Conservation (phyloP, 1,140 invertebrate genomes). For the Cyclina sinensis region DNA sequence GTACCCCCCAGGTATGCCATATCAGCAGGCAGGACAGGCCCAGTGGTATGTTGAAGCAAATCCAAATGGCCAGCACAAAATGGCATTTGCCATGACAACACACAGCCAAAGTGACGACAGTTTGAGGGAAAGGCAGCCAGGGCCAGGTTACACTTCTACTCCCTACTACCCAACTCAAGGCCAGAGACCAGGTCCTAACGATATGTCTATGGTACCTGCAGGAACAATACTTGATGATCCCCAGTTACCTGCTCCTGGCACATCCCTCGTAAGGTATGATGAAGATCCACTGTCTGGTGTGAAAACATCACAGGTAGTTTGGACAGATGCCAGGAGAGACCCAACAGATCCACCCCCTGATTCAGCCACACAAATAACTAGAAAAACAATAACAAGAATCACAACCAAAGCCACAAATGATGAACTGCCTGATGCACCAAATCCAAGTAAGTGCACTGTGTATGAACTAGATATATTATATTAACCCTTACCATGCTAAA, state of each 20-base stretch:
- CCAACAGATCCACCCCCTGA: conserved; percentile 62
- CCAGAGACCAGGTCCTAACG: conserved; percentile 1
- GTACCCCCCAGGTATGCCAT: conserved; percentile 37
- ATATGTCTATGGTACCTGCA: conserved; percentile 60
- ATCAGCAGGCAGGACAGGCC: conserved; percentile 64
- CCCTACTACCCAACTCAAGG: conserved; percentile 18
- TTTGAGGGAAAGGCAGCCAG: neutral
- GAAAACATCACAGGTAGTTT: conserved; percentile 63
- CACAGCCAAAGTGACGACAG: conserved; percentile 56
- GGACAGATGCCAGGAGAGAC: conserved; percentile 54
- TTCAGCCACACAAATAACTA: conserved; percentile 54
- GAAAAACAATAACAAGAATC: conserved; percentile 66
- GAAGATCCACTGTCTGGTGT: conserved; percentile 61
- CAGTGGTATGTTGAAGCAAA: conserved; percentile 64
- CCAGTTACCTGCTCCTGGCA: conserved; percentile 48
- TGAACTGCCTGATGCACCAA: conserved; percentile 59
- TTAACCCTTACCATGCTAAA: too few species aligned
- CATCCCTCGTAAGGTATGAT: conserved; percentile 58
- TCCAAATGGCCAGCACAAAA: conserved; percentile 65
- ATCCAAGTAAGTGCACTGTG: conserved; percentile 67
- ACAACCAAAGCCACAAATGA: conserved; percentile 56
- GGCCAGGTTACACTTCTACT: conserved; percentile 50
- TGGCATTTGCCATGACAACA: conserved; percentile 66
- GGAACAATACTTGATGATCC: conserved; percentile 66
- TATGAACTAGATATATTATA: too few species aligned